Evolutionary conservation across 2,797 vertebrate species (phyloP), one percentile per base, ranked within the genome.

Genomic region (Rallus crepitans): DNA sequence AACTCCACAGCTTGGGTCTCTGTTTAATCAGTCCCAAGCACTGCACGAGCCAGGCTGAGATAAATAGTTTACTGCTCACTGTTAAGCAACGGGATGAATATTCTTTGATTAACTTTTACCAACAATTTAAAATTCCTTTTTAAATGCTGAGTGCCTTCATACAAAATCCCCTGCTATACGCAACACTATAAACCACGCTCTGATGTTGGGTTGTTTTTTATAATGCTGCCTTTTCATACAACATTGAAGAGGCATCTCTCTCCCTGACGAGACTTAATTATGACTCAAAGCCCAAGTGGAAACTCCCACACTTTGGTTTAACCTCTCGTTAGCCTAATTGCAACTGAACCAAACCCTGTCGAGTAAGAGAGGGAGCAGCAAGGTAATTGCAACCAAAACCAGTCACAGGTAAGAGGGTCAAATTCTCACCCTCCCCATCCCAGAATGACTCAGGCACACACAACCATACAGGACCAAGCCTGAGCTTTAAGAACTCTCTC

Each of bases 361-460:
- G 21, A 55, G 53, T 3, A 57, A 77, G 69, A 68, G 77, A 92
- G 94, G 64, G 82, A 84, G 95, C 60, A 90, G 75, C 30, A 55
- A 21, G 65, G 66, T 6, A 18, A 61, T 1, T 15, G 0, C 61
- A 63, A 25, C 35, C 85, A 48, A 33, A 76, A 1, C 17, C 4
- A 11, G 25, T 4, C 61, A 24, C 75, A 57, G 63, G 47, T 10
- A n/a, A 94, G 75, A 75, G 39, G 75, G 45, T 48, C 78, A 61
- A 21, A 8, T 14, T 52, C 75, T 72, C 56, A n/a, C 52, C 76
- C 64, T 81, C 60, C 76, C 70, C 5, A 0, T 33, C 53, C 47
- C 42, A 55, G 8, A 30, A 11, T 47, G 69, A 85, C 48, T 80
- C 89, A 73, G 28, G 35, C 39, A 69, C 77, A 30, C 15, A 39